Percentiles rank a stretch among this genome's conserved stretches.
These are phyloP conservation scores for Podabrus alpinus DNA, from an alignment of 2,888 invertebrate genomes.

Conservation along the genomic window DNA sequence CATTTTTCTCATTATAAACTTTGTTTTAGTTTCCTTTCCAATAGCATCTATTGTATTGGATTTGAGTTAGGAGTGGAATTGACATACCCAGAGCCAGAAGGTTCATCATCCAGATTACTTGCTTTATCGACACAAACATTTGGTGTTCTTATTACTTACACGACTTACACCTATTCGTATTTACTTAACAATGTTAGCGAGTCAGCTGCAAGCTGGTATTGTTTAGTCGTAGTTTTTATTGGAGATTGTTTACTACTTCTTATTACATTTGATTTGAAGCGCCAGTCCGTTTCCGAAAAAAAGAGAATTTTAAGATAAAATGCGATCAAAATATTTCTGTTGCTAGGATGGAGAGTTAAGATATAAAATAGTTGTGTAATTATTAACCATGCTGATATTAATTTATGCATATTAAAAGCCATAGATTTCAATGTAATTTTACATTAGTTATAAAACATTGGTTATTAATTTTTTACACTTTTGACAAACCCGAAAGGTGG, in stretches of 20 bases:
- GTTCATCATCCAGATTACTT: neutral
- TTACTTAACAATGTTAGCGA: neutral
- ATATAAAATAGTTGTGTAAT: no score
- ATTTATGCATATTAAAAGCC: no score
- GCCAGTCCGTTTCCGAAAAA: neutral
- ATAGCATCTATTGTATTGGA: neutral
- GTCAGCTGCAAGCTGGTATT: neutral
- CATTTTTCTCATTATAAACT: neutral
- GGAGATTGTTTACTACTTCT: neutral
- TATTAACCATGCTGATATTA: no score
- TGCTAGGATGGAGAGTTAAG: no score
- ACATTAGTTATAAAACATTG: no score
- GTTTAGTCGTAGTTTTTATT: neutral
- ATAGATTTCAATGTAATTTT: no score
- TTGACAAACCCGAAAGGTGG: no score
- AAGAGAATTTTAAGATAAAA: neutral
- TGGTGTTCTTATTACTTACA: neutral
- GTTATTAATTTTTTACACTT: no score
- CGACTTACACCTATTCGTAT: neutral
- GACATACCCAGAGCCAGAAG: neutral
- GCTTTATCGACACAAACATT: neutral
- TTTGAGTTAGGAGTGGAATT: neutral
- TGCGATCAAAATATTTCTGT: no score
- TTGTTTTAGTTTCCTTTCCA: neutral
- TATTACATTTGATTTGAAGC: neutral